A percentile compares a stretch with the other conserved stretches of the same genome.
phyloP scores from a whole-genome alignment of 2,797 vertebrate species.

The Echiichthys vipera region DNA sequence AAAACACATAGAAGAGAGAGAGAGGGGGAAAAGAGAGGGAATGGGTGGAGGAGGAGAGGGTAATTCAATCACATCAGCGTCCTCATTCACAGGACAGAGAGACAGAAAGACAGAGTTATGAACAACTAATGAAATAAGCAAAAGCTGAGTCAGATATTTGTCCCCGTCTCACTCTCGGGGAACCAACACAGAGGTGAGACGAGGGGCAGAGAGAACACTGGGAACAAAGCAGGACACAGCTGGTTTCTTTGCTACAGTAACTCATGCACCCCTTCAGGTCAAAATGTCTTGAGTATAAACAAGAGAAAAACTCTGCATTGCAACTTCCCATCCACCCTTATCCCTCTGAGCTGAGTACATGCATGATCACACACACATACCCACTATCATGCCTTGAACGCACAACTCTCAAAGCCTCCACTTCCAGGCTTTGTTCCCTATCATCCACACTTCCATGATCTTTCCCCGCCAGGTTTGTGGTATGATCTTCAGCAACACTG shows the following conservation, averaged over 20 bases:
- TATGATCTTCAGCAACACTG: background rate
- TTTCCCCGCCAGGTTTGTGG: conserved; percentile 1
- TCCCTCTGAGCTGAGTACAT: conserved; percentile 28
- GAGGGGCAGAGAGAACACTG: conserved; percentile 2
- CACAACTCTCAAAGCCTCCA: conserved; percentile 17
- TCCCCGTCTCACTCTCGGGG: conserved; percentile 34
- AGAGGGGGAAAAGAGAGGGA: conserved; percentile 24
- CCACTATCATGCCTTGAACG: conserved; percentile 16
- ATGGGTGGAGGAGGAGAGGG: conserved; percentile 25
- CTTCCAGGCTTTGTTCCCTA: conserved; percentile 1
- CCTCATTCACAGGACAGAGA: conserved; percentile 72
- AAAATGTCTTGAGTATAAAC: conserved; percentile 4
- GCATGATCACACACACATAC: conserved; percentile 31
- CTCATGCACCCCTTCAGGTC: conserved; percentile 31
- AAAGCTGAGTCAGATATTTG: conserved; percentile 76
- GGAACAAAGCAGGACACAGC: background rate
- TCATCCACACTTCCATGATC: conserved; percentile 36
- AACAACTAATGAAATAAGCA: conserved; percentile 78
- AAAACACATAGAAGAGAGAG: conserved; percentile 44
- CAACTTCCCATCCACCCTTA: conserved; percentile 18
- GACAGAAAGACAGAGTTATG: conserved; percentile 58
- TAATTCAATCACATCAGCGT: conserved; percentile 79
- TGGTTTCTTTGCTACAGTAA: background rate
- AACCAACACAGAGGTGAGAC: conserved; percentile 47
- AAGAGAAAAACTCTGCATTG: conserved; percentile 13